These are phyloP conservation scores for Neoaliturus tenellus DNA, from an alignment of 2,888 invertebrate genomes.

Conservation along the genomic window DNA sequence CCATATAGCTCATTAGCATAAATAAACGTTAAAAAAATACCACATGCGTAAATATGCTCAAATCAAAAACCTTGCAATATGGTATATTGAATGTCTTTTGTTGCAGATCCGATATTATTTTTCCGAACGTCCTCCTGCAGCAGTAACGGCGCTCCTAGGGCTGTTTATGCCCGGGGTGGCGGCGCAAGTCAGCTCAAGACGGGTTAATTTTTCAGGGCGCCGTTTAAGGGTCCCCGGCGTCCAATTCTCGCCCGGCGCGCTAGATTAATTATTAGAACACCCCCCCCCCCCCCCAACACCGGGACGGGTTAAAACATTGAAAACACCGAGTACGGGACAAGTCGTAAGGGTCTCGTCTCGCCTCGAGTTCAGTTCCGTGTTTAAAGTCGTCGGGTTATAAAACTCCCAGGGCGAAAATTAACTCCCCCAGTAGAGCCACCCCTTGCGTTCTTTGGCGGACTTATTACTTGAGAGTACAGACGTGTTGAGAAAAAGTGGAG, in stretches of 20 bases:
- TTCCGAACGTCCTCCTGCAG: no score
- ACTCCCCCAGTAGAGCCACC: not conserved
- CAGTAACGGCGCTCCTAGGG: not conserved
- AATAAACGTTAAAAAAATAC: no score
- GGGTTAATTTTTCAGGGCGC: conserved; percentile 54
- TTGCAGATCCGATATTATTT: no score
- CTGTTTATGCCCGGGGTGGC: not conserved
- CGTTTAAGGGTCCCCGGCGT: conserved; percentile 52
- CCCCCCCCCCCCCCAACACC: not conserved
- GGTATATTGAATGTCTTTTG: no score
- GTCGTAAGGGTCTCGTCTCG: conserved; percentile 25
- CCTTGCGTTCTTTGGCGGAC: not conserved
- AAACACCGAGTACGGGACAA: conserved; percentile 18
- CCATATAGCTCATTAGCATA: no score
- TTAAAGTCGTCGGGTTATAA: conserved; percentile 33
- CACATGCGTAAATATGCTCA: no score
- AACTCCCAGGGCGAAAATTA: conserved; percentile 40
- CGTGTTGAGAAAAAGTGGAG: no score
- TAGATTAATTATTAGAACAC: conserved; percentile 49
- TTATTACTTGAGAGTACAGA: not conserved
- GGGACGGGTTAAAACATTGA: conserved; percentile 44
- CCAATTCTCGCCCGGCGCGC: conserved; percentile 50
- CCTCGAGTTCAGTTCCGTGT: conserved; percentile 10
- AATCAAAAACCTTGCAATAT: no score
- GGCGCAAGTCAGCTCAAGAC: conserved; percentile 38